Conservation (phyloP, 2,888 invertebrate genomes). For the Tipula unca region DNA sequence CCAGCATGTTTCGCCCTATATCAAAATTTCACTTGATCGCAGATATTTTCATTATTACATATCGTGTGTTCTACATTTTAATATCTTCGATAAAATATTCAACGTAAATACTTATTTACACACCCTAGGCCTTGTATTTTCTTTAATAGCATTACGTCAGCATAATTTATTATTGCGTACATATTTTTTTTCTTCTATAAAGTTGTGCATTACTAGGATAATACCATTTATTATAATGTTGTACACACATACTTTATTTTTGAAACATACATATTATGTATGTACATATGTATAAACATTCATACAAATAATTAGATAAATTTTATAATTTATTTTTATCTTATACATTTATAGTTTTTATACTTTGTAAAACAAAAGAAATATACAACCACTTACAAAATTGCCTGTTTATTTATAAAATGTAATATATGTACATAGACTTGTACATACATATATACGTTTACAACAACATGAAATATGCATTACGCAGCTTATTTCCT, state of each 20-base stretch:
- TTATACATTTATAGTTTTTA: not conserved
- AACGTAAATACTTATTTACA: not conserved
- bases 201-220: not conserved
- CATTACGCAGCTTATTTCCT: constrained; percentile 14
- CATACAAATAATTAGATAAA: not conserved
- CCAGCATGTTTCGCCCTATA: too few species aligned
- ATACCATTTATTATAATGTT: not conserved
- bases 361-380: not conserved
- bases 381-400: not conserved
- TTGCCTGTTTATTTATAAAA: not conserved
- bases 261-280: too few species aligned
- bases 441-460: not conserved
- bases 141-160: not conserved
- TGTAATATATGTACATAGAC: not conserved
- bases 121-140: not conserved
- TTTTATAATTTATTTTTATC: not conserved
- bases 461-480: not conserved
- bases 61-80: not conserved
- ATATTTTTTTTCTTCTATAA: not conserved
- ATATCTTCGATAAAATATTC: not conserved
- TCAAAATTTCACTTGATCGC: not conserved
- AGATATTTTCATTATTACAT: not conserved
- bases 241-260: not conserved
- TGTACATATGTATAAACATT: not conserved
- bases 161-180: not conserved